Evolutionary conservation across 2,888 invertebrate species (phyloP).

Genomic region (Dendrolimus houi): DNA sequence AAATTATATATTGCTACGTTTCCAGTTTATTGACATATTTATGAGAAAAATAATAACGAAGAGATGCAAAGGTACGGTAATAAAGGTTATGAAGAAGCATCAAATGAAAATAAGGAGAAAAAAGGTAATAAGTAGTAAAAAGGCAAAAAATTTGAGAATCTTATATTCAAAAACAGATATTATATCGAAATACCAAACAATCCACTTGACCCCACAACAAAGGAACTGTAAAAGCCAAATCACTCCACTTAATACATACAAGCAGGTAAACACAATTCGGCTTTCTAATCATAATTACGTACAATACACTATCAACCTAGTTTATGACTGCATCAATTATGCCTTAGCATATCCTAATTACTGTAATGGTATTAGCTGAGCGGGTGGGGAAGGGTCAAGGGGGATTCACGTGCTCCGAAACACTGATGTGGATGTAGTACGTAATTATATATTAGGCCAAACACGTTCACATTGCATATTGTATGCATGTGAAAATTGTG

Average conservation of each 20-base stretch:
- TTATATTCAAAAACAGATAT: no score
- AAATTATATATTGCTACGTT: no score
- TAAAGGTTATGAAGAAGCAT: no score
- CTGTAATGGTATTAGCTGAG: constrained; percentile 66
- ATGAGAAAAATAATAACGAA: no score
- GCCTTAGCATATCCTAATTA: constrained; percentile 73
- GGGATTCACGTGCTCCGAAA: constrained; percentile 51
- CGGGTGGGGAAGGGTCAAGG: constrained; percentile 39
- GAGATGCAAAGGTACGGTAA: no score
- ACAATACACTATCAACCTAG: constrained; percentile 35
- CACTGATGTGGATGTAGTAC: constrained; percentile 46
- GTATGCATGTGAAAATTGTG: not conserved
- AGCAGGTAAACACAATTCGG: constrained; percentile 26
- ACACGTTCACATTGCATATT: constrained; percentile 9
- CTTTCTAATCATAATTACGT: constrained; percentile 32
- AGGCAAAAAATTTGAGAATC: no score
- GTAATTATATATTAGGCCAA: constrained; percentile 36
- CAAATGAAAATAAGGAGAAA: no score
- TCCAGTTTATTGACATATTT: no score
- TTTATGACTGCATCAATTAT: constrained; percentile 71
- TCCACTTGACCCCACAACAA: no score
- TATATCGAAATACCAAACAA: no score
- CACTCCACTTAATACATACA: not conserved
- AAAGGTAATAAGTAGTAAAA: no score
- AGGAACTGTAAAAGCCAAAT: not conserved